phyloP scores from a whole-genome alignment of 2,113 vertebrate genomes.

The Plectropomus leopardus region DNA sequence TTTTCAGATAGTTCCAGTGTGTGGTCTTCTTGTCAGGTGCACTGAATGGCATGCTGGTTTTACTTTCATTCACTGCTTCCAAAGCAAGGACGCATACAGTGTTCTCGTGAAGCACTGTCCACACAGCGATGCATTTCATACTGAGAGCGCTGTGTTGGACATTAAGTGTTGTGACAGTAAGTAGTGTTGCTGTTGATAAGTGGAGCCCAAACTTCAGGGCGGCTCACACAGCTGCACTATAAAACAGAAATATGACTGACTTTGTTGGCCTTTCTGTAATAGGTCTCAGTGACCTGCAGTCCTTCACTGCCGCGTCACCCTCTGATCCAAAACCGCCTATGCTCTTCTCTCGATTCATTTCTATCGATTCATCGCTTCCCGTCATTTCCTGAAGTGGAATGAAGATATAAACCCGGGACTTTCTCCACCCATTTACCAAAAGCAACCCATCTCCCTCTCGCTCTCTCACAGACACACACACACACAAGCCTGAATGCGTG shows the following conservation, averaged over 20 bases:
- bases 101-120: not conserved
- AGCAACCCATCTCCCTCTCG: slow-evolving; percentile 16
- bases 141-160: not conserved
- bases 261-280: slow-evolving; percentile 39
- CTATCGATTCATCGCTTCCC: slow-evolving; percentile 53
- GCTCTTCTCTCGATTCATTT: slow-evolving; percentile 27
- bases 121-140: not conserved
- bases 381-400: slow-evolving; percentile 70
- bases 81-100: not conserved
- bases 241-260: slow-evolving; percentile 56
- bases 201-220: slow-evolving; percentile 30
- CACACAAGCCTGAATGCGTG: not conserved
- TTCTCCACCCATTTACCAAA: slow-evolving; percentile 33
- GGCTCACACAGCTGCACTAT: slow-evolving; percentile 33
- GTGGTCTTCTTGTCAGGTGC: not conserved
- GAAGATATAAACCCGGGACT: slow-evolving; percentile 57
- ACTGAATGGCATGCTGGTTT: slow-evolving; percentile 2
- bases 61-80: slow-evolving; percentile 4
- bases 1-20: not conserved
- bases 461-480: slow-evolving; percentile 2
- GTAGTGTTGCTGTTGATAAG: slow-evolving; percentile 36
- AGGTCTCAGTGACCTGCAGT: slow-evolving; percentile 56
- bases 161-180: slow-evolving; percentile 23
- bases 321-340: slow-evolving; percentile 42
- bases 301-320: slow-evolving; percentile 29